These are phyloP conservation scores for Sciaenops ocellatus DNA, from an alignment of 2,797 vertebrate genomes.

Conservation along the genomic window DNA sequence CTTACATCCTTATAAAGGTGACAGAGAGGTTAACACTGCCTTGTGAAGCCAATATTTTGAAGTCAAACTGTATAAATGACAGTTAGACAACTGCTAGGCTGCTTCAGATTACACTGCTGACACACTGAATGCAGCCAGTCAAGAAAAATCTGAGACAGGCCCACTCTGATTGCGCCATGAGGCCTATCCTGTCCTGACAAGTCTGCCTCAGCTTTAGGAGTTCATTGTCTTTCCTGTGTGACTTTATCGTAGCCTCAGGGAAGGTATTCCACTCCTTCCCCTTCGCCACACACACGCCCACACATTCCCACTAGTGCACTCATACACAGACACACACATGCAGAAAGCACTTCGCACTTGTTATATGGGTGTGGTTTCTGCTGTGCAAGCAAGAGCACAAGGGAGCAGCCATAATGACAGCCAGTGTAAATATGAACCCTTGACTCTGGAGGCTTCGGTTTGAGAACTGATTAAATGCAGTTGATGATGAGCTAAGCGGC, in stretches of 20 bases:
- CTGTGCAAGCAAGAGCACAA: constrained; percentile 68
- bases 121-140: constrained; percentile 25
- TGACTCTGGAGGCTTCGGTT: constrained; percentile 44
- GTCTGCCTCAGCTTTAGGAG: constrained; percentile 48
- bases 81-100: constrained; percentile 13
- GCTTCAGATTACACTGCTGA: constrained; percentile 1
- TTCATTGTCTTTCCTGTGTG: constrained; percentile 61
- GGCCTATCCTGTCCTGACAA: constrained; percentile 72
- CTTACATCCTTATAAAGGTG: background rate
- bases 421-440: constrained; percentile 66
- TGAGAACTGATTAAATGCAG: constrained; percentile 62
- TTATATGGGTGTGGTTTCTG: constrained; percentile 75
- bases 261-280: constrained; percentile 72
- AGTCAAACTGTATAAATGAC: constrained; percentile 25
- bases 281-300: constrained; percentile 42
- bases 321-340: constrained; percentile 35
- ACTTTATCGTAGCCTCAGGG: constrained; percentile 77
- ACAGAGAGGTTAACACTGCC: background rate
- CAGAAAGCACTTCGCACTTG: constrained; percentile 68
- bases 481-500: constrained; percentile 39
- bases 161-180: constrained; percentile 29
- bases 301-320: constrained; percentile 35
- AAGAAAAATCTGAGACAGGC: constrained; percentile 20
- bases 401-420: constrained; percentile 60
- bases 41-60: constrained; percentile 18